Evolutionary conservation across 1,140 invertebrate species (phyloP).

Genomic region (Tenebrio molitor): DNA sequence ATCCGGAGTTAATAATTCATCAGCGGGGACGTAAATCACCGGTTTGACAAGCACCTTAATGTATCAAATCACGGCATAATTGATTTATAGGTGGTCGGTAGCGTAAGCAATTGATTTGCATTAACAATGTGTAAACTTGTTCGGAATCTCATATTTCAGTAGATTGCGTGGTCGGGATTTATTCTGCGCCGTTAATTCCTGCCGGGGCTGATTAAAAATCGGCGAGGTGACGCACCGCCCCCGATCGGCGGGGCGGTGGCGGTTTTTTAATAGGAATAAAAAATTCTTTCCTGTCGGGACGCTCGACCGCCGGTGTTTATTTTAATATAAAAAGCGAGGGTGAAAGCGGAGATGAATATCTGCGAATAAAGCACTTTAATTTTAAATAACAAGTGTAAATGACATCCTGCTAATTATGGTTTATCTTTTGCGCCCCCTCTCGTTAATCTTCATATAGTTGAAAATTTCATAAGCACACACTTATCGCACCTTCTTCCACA

Average conservation of each 20-base stretch:
- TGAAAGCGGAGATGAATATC: conserved; percentile 59
- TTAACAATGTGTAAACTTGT: conserved; percentile 63
- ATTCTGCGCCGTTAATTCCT: conserved; percentile 10
- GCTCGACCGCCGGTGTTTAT: conserved; percentile 35
- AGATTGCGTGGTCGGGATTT: conserved; percentile 55
- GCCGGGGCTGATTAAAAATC: not conserved
- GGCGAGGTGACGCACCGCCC: not conserved
- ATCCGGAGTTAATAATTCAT: conserved; percentile 63
- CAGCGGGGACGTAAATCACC: conserved; percentile 58
- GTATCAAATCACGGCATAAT: conserved; percentile 63
- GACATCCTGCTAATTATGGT: conserved; percentile 65
- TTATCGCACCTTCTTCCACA: conserved; percentile 24
- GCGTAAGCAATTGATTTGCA: conserved; percentile 64
- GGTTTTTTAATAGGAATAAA: not conserved
- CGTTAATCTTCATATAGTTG: conserved; percentile 61
- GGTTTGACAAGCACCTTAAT: conserved; percentile 61
- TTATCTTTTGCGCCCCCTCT: conserved; percentile 63
- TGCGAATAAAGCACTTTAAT: conserved; percentile 64
- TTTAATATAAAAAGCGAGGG: conserved; percentile 52
- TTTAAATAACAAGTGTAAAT: conserved; percentile 67
- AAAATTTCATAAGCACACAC: conserved; percentile 56
- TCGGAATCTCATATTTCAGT: conserved; percentile 61
- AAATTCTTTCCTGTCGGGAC: conserved; percentile 10
- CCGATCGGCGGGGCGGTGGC: too few species aligned
- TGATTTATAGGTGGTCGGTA: conserved; percentile 62